Evolutionary conservation across 2,113 vertebrate genomes (phyloP).

Genomic region (Cairina moschata): DNA sequence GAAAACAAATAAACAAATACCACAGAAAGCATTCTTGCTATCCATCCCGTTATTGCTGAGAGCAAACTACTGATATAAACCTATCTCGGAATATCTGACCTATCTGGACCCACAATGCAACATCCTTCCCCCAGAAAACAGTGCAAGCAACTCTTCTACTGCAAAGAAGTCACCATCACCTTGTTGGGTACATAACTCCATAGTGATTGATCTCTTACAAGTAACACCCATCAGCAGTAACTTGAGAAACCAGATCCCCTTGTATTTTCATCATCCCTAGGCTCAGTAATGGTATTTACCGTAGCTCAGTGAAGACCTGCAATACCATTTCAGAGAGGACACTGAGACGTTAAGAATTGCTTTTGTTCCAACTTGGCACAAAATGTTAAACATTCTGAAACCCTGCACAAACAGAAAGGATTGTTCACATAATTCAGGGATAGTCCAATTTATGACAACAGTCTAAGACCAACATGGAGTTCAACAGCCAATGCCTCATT

Average conservation of each 20-base stretch:
- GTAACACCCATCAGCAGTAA: constrained; percentile 49
- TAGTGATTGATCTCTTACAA: constrained; percentile 34
- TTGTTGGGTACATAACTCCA: constrained; percentile 29
- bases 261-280: constrained; percentile 11
- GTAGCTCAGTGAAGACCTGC: neutral
- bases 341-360: neutral
- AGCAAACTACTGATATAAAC: constrained; percentile 9
- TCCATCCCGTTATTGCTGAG: constrained; percentile 16
- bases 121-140: neutral
- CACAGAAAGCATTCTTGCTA: constrained; percentile 35
- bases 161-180: constrained; percentile 36
- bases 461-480: neutral
- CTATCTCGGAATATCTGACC: constrained; percentile 30
- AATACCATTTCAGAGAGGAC: neutral
- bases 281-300: neutral
- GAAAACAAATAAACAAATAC: constrained; percentile 35
- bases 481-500: neutral
- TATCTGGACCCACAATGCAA: constrained; percentile 51
- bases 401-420: neutral
- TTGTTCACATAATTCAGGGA: neutral
- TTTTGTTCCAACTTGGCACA: neutral
- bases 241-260: constrained; percentile 47
- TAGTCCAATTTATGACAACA: neutral
- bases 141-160: constrained; percentile 9
- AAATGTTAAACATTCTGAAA: neutral